Base-by-base conservation (phyloP, 2,113 vertebrate species). In the Paedocypris sp. region DNA sequence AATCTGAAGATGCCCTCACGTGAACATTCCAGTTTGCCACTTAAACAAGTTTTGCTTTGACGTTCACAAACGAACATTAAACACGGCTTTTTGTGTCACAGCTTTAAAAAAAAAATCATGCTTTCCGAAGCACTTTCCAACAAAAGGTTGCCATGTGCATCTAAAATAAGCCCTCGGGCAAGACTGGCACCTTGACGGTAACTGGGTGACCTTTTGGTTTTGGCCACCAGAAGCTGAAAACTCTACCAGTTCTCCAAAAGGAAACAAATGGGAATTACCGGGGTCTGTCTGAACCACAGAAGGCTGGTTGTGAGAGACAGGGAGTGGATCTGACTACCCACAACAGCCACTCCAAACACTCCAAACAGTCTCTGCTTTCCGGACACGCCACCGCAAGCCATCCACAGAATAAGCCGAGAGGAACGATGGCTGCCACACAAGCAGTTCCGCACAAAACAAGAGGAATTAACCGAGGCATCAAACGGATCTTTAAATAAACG, bases 81-180 rank as follows among this genome's bases (percentile, higher is more conserved):
- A n/a, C n/a, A n/a, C n/a, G n/a, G n/a, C n/a, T n/a, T n/a, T n/a
- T n/a, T n/a, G n/a, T n/a, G n/a, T n/a, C n/a, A n/a, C n/a, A n/a
- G n/a, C n/a, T n/a, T n/a, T n/a, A n/a, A n/a, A n/a, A n/a, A n/a
- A n/a, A n/a, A n/a, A n/a, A n/a, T n/a, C n/a, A n/a, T n/a, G n/a
- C n/a, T n/a, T n/a, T n/a, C n/a, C n/a, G 33, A 41, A 56, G 56
- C 25, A 54, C 41, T 48, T 52, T 39, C 29, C 22, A 38, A 31
- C 54, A 13, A 25, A 39, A 57, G 53, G 32, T n/a, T 39, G 39
- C 4, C 46, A n/a, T 71, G 70, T 1, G 72, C 19, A 65, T 69
- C 70, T 78, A 72, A 79, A 82, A 70, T 75, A 71, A 74, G 78
- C 26, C 23, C 29, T 11, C 59, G 62, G 63, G 73, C n/a, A n/a